Evolutionary conservation across 2,888 invertebrate species (phyloP).

Genomic region (Bombyx huttoni): DNA sequence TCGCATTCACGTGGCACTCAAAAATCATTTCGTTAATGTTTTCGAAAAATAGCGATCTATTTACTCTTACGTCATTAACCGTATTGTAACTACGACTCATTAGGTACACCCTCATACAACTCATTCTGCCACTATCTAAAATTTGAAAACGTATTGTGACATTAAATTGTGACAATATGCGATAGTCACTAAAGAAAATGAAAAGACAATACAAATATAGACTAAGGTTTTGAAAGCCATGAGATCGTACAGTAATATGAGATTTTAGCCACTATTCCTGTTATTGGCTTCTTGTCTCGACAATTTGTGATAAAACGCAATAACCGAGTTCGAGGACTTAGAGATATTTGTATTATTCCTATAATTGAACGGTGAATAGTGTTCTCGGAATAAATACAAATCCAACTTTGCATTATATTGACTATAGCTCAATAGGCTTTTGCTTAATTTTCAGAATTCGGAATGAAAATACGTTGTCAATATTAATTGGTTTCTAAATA

Average conservation of each 20-base stretch:
- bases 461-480: too few species aligned
- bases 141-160: background rate
- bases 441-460: too few species aligned
- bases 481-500: too few species aligned
- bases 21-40: too few species aligned
- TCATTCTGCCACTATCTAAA: background rate
- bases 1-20: too few species aligned
- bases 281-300: slow-evolving; percentile 55
- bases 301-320: slow-evolving; percentile 51
- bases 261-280: slow-evolving; percentile 26
- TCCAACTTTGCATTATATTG: too few species aligned
- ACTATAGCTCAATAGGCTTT: too few species aligned
- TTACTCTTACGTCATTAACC: too few species aligned
- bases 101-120: background rate
- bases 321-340: slow-evolving; percentile 39
- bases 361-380: background rate
- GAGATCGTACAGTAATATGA: slow-evolving; percentile 27
- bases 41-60: too few species aligned
- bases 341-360: slow-evolving; percentile 14
- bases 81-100: too few species aligned
- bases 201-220: background rate
- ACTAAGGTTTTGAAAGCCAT: background rate
- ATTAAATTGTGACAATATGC: background rate
- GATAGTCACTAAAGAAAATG: background rate
- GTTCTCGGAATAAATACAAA: too few species aligned